These are phyloP conservation scores for Ptychodera flava DNA, from an alignment of 35 echinoderm and acorn worm genomes.

Conservation along the genomic window DNA sequence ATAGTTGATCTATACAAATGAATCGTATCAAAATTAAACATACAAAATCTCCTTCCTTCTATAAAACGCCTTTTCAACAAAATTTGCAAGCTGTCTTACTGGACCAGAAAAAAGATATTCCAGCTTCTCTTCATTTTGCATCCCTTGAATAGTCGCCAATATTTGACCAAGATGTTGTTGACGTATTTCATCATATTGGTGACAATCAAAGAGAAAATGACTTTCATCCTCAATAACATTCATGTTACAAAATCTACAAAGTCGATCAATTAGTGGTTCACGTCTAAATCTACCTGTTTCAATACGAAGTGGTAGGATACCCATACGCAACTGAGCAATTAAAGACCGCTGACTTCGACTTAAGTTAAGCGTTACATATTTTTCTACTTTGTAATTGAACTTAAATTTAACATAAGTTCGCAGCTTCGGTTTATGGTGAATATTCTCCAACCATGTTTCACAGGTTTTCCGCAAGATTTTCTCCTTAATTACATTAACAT, in stretches of 20 bases:
- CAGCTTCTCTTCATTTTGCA: not conserved
- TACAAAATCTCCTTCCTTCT: not conserved
- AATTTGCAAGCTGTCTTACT: slow-evolving; percentile 1
- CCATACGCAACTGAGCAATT: not conserved
- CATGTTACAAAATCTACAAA: not conserved
- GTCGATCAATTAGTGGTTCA: not conserved
- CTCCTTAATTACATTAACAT: not conserved
- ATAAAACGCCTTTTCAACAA: not conserved
- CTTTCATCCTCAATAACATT: slow-evolving; percentile 1
- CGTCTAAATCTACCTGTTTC: not conserved
- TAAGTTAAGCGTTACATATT: not conserved
- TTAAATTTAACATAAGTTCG: slow-evolving; percentile 2
- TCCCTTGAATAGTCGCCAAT: not conserved
- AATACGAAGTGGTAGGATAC: not conserved
- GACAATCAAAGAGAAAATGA: not conserved
- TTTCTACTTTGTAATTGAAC: not conserved
- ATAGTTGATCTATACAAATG: not conserved
- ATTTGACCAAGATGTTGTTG: not conserved
- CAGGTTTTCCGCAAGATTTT: not conserved
- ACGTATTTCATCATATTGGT: slow-evolving; percentile 1
- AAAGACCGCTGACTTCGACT: not conserved
- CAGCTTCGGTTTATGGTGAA: not conserved
- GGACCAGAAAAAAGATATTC: slow-evolving; percentile 1
- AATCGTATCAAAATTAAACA: not conserved
- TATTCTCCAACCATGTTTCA: slow-evolving; percentile 1